Evolutionary conservation across 2,888 invertebrate genomes (phyloP), one percentile per base, ranked within the genome.

Genomic region (Heliothis peltigera): DNA sequence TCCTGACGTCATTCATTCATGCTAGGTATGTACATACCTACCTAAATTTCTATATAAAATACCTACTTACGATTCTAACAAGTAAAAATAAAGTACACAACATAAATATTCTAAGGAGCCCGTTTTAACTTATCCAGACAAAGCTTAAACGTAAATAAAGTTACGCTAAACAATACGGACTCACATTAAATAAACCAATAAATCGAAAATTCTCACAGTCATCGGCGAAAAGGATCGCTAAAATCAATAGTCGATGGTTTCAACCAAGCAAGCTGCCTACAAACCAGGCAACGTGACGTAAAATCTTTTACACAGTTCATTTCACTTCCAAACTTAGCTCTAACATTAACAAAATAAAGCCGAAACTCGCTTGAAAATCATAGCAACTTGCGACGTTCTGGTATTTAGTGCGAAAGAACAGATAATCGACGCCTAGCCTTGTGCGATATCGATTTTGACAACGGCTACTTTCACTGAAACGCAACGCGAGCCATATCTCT

Each of bases 391-490:
- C 19, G 70, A 75, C 84, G 21, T 84, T 91, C 63, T 58, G 60
- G 35, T 56, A 56, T 49, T 62, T 48, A 70, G 47, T 49, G 65
- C 35, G 67, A 81, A 82, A 83, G 76, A 91, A 88, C 91, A 91
- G 93, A 93, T 94, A 94, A 95, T 95, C 95, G 95, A 95, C 95
- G 92, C 88, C 91, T 92, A 95, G 95, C 95, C 95, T 95, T 95
- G 95, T 92, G 94, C 93, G 94, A 95, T 95, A 95, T 95, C 95
- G 95, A 95, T 95, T 95, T 95, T 94, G 90, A 90, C 86, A 82
- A 85, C 87, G 85, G 88, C 88, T 83, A 87, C 87, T 89, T 89
- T 89, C 83, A 82, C 81, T 80, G 64, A 79, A 84, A 81, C 85
- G 84, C 78, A 87, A 76, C 12, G 39, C 62, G 67, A 80, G 47